A percentile compares a stretch with the other conserved stretches of the same genome.
Evolutionary conservation across 2,797 vertebrate genomes (phyloP).

Genomic region (Anguilla pacifica): DNA sequence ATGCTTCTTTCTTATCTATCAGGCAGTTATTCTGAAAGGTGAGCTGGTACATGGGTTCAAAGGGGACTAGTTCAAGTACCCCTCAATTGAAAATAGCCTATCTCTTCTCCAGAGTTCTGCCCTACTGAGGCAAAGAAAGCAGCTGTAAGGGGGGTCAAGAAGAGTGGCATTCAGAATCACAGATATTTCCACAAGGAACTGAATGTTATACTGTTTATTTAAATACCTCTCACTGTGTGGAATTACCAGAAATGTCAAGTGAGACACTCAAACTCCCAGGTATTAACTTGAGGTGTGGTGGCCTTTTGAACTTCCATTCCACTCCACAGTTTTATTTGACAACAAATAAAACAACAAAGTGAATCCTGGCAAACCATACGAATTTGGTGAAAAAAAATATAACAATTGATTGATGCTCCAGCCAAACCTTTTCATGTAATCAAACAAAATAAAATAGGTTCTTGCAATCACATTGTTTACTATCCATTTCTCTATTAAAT

Average conservation of each 20-base stretch:
- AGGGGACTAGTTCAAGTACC: background rate
- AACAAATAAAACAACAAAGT: background rate
- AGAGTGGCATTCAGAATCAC: background rate
- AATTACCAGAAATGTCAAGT: background rate
- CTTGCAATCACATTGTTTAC: background rate
- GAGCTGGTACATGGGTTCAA: background rate
- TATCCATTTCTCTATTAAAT: too few relatives aligned
- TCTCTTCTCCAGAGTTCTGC: background rate
- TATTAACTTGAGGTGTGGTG: background rate
- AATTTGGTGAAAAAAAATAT: background rate
- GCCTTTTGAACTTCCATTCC: background rate
- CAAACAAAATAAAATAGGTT: background rate
- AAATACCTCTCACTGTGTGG: background rate
- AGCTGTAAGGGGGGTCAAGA: background rate
- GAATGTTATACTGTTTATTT: background rate
- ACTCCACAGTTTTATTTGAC: background rate
- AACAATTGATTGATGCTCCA: background rate
- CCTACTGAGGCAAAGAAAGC: background rate
- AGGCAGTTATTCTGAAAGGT: conserved; percentile 4
- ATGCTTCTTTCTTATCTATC: background rate
- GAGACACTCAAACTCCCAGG: background rate
- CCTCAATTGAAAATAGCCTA: background rate
- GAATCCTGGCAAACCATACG: background rate
- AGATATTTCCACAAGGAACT: background rate
- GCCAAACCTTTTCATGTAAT: background rate